Conservation (phyloP, 2,113 vertebrate genomes). For the Rallus limicola region DNA sequence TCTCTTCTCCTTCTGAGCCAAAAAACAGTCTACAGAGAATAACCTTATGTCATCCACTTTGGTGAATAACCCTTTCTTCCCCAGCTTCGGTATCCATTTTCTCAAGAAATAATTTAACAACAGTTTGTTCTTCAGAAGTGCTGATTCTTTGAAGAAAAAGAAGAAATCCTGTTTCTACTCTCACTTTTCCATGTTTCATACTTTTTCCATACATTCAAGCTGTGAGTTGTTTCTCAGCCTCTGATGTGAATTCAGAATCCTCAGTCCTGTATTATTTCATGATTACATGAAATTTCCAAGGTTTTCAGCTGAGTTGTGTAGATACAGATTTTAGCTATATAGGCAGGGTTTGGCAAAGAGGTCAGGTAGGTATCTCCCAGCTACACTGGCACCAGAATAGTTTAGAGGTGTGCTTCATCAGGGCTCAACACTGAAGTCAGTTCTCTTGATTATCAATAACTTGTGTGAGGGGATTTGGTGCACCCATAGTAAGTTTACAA, state of each 20-base stretch:
- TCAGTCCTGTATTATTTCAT: background rate
- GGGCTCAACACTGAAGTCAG: too few species aligned
- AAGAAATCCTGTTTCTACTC: background rate
- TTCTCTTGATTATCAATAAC: too few species aligned
- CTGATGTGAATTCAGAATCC: background rate
- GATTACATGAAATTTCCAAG: background rate
- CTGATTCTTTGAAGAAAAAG: background rate
- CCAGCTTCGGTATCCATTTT: fast-evolving
- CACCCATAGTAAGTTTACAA: too few species aligned
- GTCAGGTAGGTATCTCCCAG: background rate
- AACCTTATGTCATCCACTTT: background rate
- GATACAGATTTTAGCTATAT: background rate
- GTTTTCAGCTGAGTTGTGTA: background rate
- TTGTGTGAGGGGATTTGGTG: too few species aligned
- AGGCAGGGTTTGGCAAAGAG: background rate
- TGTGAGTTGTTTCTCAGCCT: background rate
- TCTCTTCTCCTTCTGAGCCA: background rate
- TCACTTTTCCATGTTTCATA: background rate
- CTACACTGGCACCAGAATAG: background rate
- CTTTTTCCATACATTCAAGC: background rate
- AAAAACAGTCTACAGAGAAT: background rate
- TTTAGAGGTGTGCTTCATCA: background rate
- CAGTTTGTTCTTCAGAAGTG: background rate
- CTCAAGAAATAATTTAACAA: background rate
- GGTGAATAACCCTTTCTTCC: background rate